Evolutionary conservation across 2,888 invertebrate genomes (phyloP).

Genomic region (Drosophila robusta): DNA sequence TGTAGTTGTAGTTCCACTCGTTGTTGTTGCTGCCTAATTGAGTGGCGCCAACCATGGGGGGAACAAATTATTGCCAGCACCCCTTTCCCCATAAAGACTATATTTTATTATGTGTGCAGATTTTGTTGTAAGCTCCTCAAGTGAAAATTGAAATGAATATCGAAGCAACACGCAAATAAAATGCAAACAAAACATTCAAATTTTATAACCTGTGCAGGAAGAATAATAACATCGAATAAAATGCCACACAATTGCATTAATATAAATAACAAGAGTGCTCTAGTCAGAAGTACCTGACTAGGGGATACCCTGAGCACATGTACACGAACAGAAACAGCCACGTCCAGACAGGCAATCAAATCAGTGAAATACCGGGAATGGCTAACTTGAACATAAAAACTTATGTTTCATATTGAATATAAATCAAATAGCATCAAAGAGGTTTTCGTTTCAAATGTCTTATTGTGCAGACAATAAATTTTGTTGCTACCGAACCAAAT

Average conservation of each 20-base stretch:
- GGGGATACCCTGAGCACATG: too few species aligned
- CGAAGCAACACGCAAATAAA: constrained; percentile 27
- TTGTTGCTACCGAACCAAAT: too few species aligned
- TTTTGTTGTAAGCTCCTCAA: constrained; percentile 18
- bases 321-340: too few species aligned
- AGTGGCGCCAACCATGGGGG: constrained; percentile 68
- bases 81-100: constrained; percentile 17
- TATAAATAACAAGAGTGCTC: not conserved
- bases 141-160: constrained; percentile 38
- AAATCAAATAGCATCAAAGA: not conserved
- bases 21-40: constrained; percentile 60
- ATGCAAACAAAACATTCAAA: constrained; percentile 43
- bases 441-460: too few species aligned
- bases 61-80: constrained; percentile 41
- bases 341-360: too few species aligned
- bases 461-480: too few species aligned
- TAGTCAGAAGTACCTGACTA: too few species aligned
- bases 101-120: constrained; percentile 65
- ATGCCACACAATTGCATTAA: constrained; percentile 1
- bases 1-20: constrained; percentile 5
- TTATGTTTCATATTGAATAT: not conserved
- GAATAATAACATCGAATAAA: not conserved
- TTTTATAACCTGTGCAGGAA: not conserved
- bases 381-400: not conserved
- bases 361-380: too few species aligned